Evolutionary conservation across 2,888 invertebrate genomes (phyloP).

Genomic region (Caenorhabditis sp.): DNA sequence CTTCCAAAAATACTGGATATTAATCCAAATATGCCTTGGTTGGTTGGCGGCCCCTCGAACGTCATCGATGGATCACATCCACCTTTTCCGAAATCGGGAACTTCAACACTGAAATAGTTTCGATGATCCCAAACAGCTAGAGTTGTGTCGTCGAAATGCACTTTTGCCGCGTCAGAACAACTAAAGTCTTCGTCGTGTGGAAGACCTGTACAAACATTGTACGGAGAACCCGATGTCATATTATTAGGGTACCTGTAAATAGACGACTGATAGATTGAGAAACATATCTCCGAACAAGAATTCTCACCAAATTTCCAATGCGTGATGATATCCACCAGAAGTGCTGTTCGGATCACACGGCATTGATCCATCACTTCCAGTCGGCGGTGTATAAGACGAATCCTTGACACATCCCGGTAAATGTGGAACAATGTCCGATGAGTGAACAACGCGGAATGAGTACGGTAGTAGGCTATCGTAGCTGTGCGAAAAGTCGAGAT

Average conservation of each 20-base stretch:
- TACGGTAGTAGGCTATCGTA: conserved; percentile 57
- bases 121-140: conserved; percentile 55
- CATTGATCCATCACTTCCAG: conserved; percentile 33
- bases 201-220: conserved; percentile 46
- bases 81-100: conserved; percentile 33
- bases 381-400: conserved; percentile 27
- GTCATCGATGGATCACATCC: conserved; percentile 33
- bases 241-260: conserved; percentile 47
- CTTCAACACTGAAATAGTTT: conserved; percentile 52
- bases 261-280: too few species aligned
- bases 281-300: too few species aligned
- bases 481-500: conserved; percentile 50
- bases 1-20: conserved; percentile 24
- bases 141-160: conserved; percentile 39
- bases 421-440: conserved; percentile 65
- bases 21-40: conserved; percentile 12
- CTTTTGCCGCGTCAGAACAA: conserved; percentile 49
- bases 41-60: conserved; percentile 26
- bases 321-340: conserved; percentile 57
- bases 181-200: conserved; percentile 55
- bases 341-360: conserved; percentile 47
- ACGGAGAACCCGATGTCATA: conserved; percentile 47
- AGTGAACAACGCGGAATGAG: conserved; percentile 64
- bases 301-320: conserved; percentile 62
- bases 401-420: conserved; percentile 62